These are phyloP conservation scores for Andrena minutula DNA, from an alignment of 2,888 invertebrate genomes.

Conservation along the genomic window DNA sequence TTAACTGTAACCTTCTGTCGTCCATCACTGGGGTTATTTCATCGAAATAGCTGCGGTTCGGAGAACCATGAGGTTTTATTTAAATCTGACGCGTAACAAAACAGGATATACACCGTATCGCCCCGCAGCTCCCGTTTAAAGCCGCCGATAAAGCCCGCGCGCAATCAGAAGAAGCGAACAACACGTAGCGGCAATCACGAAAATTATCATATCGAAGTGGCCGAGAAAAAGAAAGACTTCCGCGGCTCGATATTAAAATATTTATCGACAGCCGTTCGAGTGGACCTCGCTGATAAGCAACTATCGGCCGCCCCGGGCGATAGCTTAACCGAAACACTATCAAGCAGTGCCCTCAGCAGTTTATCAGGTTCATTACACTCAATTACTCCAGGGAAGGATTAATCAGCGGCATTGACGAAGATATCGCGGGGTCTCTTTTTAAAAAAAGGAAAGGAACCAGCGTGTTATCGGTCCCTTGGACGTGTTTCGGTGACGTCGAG, in stretches of 20 bases:
- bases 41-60: neutral
- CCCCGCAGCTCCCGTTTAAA: too few species aligned
- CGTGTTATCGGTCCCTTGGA: neutral
- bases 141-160: too few species aligned
- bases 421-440: neutral
- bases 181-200: neutral
- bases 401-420: neutral
- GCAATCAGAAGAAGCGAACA: too few species aligned
- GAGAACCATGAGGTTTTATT: too few species aligned
- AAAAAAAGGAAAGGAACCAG: neutral
- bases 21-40: neutral
- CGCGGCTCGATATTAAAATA: neutral
- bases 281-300: slow-evolving; percentile 5
- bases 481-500: neutral
- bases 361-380: neutral
- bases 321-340: neutral
- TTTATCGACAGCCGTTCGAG: neutral
- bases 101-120: too few species aligned
- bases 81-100: too few species aligned
- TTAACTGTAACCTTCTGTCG: slow-evolving; percentile 53
- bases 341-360: neutral
- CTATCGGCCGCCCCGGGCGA: neutral
- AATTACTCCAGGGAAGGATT: neutral
- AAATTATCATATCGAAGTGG: neutral
- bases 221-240: neutral